These are phyloP conservation scores for Apodemia duryi DNA, from an alignment of 2,888 invertebrate species.

Conservation along the genomic window DNA sequence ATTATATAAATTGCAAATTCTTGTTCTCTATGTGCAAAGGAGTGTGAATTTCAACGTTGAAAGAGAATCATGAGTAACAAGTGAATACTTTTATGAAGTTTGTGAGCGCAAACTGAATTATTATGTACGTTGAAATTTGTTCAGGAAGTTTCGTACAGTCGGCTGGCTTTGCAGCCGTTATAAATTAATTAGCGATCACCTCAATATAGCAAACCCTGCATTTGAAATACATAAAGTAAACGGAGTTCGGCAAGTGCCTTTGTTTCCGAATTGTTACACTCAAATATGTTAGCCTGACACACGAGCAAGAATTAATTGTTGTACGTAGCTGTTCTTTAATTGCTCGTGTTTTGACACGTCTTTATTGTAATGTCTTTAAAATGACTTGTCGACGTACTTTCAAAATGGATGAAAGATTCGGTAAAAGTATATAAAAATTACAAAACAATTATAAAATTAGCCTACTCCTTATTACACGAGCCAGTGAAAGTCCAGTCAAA, in stretches of 20 bases:
- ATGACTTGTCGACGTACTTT: background rate
- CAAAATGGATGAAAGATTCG: background rate
- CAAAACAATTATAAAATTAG: no score
- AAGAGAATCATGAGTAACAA: constrained; percentile 15
- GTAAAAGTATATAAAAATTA: no score
- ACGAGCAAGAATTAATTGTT: background rate
- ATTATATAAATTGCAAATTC: background rate
- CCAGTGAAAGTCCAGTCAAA: no score
- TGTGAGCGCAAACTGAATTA: constrained; percentile 27
- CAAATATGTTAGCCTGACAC: constrained; percentile 40
- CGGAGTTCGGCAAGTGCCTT: constrained; percentile 39
- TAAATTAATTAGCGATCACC: constrained; percentile 56
- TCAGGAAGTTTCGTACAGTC: constrained; percentile 27
- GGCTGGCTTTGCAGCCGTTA: constrained; percentile 35
- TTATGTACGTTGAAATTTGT: constrained; percentile 28
- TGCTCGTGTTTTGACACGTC: background rate
- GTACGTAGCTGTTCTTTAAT: background rate
- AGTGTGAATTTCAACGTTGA: background rate
- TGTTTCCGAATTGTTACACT: constrained; percentile 50
- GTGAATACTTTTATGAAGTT: constrained; percentile 25
- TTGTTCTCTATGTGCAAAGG: background rate
- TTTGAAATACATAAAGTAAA: constrained; percentile 34
- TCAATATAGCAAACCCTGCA: constrained; percentile 28
- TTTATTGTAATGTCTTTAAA: background rate
- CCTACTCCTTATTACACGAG: no score